Conservation (phyloP, 2,113 vertebrate genomes). For the Grammomys surdaster region DNA sequence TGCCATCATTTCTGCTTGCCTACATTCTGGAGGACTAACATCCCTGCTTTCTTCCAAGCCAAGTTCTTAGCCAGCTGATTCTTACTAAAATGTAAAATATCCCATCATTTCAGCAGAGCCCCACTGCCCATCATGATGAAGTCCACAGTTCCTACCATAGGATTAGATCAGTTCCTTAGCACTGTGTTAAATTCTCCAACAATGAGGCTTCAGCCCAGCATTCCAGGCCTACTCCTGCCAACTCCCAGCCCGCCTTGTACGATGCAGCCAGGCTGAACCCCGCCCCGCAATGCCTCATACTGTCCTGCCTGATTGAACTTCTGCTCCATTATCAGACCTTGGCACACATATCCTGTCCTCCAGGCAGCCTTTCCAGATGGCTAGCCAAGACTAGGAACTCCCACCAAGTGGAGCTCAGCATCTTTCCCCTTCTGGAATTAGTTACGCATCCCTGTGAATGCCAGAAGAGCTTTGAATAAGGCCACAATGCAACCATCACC, state of each 20-base stretch:
- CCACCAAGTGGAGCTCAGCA: not conserved
- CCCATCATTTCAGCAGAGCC: not conserved
- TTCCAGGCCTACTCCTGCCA: not conserved
- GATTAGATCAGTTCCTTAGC: not conserved
- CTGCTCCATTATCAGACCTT: not conserved
- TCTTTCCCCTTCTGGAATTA: not conserved
- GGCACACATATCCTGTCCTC: not conserved
- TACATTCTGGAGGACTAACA: no score
- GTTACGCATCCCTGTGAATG: not conserved
- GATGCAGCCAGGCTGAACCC: not conserved
- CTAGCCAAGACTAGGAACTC: not conserved
- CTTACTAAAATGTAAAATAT: not conserved
- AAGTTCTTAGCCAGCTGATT: not conserved
- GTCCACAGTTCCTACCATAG: not conserved
- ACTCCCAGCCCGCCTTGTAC: not conserved
- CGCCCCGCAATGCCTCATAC: no score
- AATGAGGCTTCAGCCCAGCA: not conserved
- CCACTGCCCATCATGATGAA: not conserved
- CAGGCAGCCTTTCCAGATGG: not conserved
- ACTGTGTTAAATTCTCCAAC: not conserved
- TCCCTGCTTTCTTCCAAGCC: not conserved
- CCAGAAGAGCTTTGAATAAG: conserved; percentile 1
- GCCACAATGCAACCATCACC: not conserved
- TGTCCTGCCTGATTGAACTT: not conserved
- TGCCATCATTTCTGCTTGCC: not conserved